Evolutionary conservation across 92 coral and sea anemone genomes (phyloP).

Genomic region (Parazoanthus darwini): DNA sequence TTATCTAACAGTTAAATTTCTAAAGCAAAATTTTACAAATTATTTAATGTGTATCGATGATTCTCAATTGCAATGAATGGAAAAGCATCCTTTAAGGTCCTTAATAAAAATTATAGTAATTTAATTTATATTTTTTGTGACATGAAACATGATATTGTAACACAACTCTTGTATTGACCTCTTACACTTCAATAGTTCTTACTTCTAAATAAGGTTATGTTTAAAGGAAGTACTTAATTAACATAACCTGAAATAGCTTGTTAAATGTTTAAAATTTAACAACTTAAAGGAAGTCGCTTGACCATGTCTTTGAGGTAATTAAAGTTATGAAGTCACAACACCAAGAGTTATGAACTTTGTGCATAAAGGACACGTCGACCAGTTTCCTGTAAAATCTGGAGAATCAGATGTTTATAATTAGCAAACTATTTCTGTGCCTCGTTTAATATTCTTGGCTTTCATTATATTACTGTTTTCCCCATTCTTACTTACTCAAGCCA

Average conservation of each 20-base stretch:
- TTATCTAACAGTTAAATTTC: neutral
- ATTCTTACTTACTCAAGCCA: neutral
- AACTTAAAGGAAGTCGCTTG: neutral
- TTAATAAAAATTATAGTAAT: too few relatives aligned
- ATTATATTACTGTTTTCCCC: too few relatives aligned
- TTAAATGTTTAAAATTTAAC: neutral
- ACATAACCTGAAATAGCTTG: neutral
- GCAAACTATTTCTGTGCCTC: neutral
- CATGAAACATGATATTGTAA: neutral
- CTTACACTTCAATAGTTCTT: neutral
- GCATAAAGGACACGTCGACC: neutral
- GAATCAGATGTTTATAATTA: too few relatives aligned
- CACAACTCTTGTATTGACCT: conserved; percentile 9
- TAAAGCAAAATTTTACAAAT: too few relatives aligned
- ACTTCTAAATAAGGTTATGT: conserved; percentile 32
- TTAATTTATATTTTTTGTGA: neutral
- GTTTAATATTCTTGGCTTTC: neutral
- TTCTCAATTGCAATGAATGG: too few relatives aligned
- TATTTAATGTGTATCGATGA: too few relatives aligned
- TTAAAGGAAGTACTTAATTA: neutral
- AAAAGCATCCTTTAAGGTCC: neutral
- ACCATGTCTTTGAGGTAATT: neutral
- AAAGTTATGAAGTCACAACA: neutral
- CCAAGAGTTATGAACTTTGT: neutral
- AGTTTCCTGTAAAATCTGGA: neutral